Base-by-base conservation (phyloP, 2,113 vertebrate genomes). In the Paralichthys olivaceus region DNA sequence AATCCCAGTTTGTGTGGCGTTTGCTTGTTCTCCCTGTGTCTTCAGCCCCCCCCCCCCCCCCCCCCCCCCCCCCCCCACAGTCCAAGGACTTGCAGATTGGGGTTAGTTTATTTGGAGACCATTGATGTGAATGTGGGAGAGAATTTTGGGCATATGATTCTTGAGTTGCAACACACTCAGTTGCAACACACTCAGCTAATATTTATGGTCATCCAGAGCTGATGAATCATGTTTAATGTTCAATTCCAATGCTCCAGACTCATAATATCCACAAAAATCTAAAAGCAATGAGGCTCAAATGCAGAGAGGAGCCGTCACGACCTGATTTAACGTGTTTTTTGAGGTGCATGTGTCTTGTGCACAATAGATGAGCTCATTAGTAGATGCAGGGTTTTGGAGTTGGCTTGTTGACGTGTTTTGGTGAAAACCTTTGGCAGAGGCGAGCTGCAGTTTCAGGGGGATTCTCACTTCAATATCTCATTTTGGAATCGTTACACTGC, bases 391-490 rank as follows among this genome's bases (percentile, higher is more conserved):
- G 14, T 12, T 63, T 64, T 40, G 22, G 20, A 56, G 20, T 76
- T 53, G 14, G 15, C 55, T 63, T 61, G 62, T 55, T 69, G 15
- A 47, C 23, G 43, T 47, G 57, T 29, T 37, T 58, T 29, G 5
- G 0, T 61, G 2, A 45, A 47, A 69, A 57, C 11, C 23, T 77
- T 49, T 51, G 55, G 74, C 56, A 63, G 68, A 69, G 23, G 26
- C 47, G 17, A 12, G 7, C 62, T 15, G 4, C 7, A 1, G 28
- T 76, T 78, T 60, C 63, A 58, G 59, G 61, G 79, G 40, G 75
- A 60, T 75, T 84, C 60, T 69, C 59, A 22, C 68, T 60, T 71
- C 71, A 28, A 2, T 70, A 56, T 78, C 80, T 77, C 17, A 68
- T 71, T 75, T 57, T 75, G 29, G 29, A 69, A 69, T 75, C 23